These are phyloP conservation scores for Spisula solida DNA, from an alignment of 2,888 invertebrate genomes.

Conservation along the genomic window DNA sequence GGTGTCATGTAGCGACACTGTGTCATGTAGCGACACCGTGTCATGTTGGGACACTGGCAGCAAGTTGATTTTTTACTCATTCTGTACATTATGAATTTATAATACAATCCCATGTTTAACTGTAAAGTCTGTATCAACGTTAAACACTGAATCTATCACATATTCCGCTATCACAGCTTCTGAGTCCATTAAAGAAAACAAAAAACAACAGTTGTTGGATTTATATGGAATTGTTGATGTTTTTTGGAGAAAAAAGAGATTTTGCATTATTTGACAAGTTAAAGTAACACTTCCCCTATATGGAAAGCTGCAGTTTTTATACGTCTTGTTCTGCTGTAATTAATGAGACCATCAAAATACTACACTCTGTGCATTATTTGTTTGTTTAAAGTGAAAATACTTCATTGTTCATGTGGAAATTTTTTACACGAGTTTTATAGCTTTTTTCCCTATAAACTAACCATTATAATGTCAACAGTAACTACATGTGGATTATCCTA, in stretches of 20 bases:
- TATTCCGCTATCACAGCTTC: neutral
- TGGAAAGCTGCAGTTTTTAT: neutral
- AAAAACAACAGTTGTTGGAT: neutral
- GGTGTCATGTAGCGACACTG: neutral
- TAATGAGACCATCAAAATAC: slow-evolving; percentile 1
- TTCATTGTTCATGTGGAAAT: neutral
- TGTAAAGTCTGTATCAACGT: neutral
- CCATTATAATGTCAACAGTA: too few relatives aligned
- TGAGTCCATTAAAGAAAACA: neutral
- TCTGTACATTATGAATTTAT: slow-evolving; percentile 20
- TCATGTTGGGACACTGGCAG: slow-evolving; percentile 33
- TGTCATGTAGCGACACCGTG: slow-evolving; percentile 35
- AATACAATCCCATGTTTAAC: neutral
- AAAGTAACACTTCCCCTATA: slow-evolving; percentile 12
- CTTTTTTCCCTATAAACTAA: neutral
- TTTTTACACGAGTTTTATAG: neutral
- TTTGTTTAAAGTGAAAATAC: neutral
- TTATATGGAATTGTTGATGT: slow-evolving; percentile 6
- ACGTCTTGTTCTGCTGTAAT: neutral
- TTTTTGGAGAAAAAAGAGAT: neutral
- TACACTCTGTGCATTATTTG: neutral
- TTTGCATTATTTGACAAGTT: slow-evolving; percentile 8
- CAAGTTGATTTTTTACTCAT: slow-evolving; percentile 18
- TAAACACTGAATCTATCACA: neutral
- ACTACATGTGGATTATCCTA: too few relatives aligned